phyloP scores from a whole-genome alignment of 1,140 invertebrate species.

The Drosophila sulfurigaster region DNA sequence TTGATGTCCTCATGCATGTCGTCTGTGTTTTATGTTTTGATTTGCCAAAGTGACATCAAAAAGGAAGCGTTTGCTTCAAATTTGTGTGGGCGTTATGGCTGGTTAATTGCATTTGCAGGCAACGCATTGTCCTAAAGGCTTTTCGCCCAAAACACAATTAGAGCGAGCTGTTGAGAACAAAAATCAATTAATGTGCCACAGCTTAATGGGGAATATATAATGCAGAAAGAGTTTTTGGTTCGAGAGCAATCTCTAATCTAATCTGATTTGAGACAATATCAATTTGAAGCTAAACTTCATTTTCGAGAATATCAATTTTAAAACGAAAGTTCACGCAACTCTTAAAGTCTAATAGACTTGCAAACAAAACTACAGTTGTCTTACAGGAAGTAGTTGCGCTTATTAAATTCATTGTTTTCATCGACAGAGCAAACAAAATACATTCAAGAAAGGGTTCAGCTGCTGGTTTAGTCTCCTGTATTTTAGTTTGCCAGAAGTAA shows the following conservation, averaged over 20 bases:
- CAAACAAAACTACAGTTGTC: conserved; percentile 26
- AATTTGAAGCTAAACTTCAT: too few relatives aligned
- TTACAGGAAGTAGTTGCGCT: conserved; percentile 12
- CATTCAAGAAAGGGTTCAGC: conserved; percentile 51
- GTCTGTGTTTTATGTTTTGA: conserved; percentile 40
- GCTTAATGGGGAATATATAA: not conserved
- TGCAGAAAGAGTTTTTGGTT: too few relatives aligned
- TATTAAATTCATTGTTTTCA: conserved; percentile 36
- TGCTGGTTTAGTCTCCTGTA: conserved; percentile 3
- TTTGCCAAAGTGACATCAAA: conserved; percentile 73
- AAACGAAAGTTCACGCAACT: not conserved
- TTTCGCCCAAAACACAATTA: conserved; percentile 43
- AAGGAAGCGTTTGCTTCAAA: conserved; percentile 43
- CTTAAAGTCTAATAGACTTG: not conserved
- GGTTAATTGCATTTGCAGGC: conserved; percentile 77
- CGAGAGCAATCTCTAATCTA: too few relatives aligned
- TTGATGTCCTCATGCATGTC: conserved; percentile 59
- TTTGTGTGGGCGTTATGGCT: conserved; percentile 76
- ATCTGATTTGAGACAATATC: too few relatives aligned
- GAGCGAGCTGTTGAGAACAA: conserved; percentile 50
- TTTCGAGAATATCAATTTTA: too few relatives aligned
- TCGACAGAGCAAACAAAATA: conserved; percentile 53
- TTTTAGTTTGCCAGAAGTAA: conserved; percentile 52
- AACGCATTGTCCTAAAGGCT: conserved; percentile 44
- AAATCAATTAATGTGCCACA: conserved; percentile 66